These are phyloP conservation scores for Melikaiella ostensackeni DNA, from an alignment of 2,888 invertebrate genomes.

Conservation along the genomic window DNA sequence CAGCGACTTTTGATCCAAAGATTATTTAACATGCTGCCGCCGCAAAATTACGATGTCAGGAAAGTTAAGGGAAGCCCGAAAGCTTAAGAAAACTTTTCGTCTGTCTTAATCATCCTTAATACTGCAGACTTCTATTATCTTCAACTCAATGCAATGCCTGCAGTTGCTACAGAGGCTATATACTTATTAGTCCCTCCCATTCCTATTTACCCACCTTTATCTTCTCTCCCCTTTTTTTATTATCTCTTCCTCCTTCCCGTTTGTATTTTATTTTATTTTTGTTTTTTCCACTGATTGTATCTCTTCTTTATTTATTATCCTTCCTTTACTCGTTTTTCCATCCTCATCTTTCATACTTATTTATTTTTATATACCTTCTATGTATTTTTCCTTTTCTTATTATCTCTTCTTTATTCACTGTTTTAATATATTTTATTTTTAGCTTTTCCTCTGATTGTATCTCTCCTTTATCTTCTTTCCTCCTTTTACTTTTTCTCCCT, in stretches of 20 bases:
- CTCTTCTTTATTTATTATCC: background rate
- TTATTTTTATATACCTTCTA: background rate
- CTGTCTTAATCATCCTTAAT: conserved; percentile 17
- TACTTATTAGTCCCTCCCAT: background rate
- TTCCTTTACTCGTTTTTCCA: background rate
- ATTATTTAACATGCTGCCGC: conserved; percentile 26
- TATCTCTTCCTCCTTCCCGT: background rate
- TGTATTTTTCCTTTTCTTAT: background rate
- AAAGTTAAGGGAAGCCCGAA: background rate
- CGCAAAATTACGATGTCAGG: background rate
- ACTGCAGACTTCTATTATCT: conserved; percentile 25
- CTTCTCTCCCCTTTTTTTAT: background rate
- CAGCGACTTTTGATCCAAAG: conserved; percentile 22
- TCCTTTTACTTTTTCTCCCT: background rate
- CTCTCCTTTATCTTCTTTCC: background rate
- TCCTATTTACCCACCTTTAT: background rate
- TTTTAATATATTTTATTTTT: background rate
- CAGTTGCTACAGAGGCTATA: background rate
- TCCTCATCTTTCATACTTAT: background rate
- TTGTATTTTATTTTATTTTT: background rate
- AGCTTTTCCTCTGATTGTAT: background rate
- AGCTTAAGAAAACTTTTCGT: conserved; percentile 27
- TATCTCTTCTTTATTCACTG: background rate
- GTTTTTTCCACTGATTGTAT: background rate
- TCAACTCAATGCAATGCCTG: background rate